These are phyloP conservation scores for Empidonax traillii DNA, from an alignment of 2,113 vertebrate species.

Conservation along the genomic window DNA sequence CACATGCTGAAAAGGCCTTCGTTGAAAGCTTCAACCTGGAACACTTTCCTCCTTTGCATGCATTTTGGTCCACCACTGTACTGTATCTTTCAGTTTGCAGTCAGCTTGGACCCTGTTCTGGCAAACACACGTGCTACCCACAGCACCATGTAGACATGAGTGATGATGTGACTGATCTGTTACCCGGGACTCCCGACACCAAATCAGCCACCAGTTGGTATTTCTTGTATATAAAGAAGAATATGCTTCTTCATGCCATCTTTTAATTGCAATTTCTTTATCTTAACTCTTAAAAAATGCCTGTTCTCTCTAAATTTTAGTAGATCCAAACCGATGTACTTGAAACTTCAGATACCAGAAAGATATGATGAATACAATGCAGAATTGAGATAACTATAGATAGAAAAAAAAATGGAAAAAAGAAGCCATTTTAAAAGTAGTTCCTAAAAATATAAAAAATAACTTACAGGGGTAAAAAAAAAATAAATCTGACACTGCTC, in stretches of 20 bases:
- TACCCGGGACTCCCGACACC: neutral
- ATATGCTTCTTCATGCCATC: neutral
- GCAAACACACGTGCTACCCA: rapidly evolving
- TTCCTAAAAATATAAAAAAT: neutral
- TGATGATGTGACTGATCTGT: rapidly evolving
- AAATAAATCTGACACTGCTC: neutral
- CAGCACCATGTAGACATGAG: rapidly evolving
- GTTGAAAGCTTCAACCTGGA: neutral
- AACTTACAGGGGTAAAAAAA: too few species aligned
- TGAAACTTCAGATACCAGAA: neutral
- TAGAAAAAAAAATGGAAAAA: neutral
- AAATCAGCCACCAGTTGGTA: neutral
- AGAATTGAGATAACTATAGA: neutral
- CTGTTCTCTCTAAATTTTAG: neutral
- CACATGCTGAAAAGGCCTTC: neutral
- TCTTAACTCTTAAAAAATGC: neutral
- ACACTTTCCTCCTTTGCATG: neutral
- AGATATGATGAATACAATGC: neutral
- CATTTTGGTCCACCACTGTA: neutral
- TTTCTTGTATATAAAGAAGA: neutral
- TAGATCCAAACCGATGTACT: neutral
- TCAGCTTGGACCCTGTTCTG: neutral
- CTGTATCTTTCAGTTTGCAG: neutral
- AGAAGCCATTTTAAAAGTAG: neutral
- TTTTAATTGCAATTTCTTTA: neutral